These are phyloP conservation scores for Monopterus albus DNA, from an alignment of 2,113 vertebrate genomes.

Conservation along the genomic window DNA sequence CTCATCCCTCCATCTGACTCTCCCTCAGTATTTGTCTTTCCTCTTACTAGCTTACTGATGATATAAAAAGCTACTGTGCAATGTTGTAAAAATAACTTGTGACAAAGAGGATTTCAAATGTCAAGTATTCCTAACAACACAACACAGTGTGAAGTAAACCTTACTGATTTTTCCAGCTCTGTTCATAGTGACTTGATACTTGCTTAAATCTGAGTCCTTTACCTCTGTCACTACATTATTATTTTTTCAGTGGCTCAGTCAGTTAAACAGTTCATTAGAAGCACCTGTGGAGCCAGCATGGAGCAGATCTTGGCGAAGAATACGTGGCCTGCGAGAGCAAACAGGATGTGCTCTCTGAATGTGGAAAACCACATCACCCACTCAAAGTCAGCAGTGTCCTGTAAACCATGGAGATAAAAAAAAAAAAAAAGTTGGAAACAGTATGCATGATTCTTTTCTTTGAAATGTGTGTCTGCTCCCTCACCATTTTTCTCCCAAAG, in stretches of 20 bases:
- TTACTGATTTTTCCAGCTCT: background rate
- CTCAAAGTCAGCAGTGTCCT: constrained; percentile 94
- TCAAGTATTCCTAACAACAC: constrained; percentile 13
- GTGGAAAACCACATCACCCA: constrained; percentile 99
- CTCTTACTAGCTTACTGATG: constrained; percentile 29
- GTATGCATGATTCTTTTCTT: background rate
- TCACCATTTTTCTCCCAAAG: constrained; percentile 95
- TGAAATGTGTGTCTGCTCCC: constrained; percentile 13
- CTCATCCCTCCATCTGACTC: background rate
- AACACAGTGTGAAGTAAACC: background rate
- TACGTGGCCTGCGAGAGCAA: constrained; percentile 91
- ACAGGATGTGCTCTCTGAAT: constrained; percentile 91
- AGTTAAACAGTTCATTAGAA: constrained; percentile 20
- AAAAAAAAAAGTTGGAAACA: background rate
- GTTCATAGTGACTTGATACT: too few species aligned
- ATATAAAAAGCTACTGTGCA: constrained; percentile 48
- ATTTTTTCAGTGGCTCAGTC: background rate
- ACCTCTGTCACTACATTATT: background rate
- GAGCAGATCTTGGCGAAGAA: constrained; percentile 96
- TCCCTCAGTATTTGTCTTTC: background rate
- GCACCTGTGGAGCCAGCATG: constrained; percentile 91
- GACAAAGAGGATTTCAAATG: constrained; percentile 32
- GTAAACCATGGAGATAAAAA: background rate
- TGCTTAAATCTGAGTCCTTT: background rate
- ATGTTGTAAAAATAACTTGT: constrained; percentile 34